Conservation (phyloP, 2,113 vertebrate species). For the Dasyornis broadbenti region DNA sequence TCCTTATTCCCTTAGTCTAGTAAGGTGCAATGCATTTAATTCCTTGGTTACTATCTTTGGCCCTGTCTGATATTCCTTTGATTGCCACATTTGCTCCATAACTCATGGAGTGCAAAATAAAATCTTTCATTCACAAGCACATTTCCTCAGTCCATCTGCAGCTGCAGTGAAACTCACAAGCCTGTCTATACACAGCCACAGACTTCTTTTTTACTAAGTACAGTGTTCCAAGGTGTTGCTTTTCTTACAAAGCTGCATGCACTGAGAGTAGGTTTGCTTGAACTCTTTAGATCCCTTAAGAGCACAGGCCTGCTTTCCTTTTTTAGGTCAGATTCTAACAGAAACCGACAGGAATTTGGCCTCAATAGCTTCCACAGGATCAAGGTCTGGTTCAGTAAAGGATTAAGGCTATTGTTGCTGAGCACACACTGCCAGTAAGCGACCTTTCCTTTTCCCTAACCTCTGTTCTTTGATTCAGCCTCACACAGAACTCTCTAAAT, state of each 20-base stretch:
- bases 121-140: not conserved
- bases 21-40: not conserved
- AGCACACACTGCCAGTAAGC: not conserved
- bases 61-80: not conserved
- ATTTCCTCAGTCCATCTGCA: not conserved
- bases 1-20: not conserved
- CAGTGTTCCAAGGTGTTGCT: not conserved
- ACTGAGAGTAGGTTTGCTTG: not conserved
- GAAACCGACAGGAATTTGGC: not conserved
- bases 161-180: not conserved
- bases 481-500: not conserved
- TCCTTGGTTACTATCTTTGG: not conserved
- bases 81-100: not conserved
- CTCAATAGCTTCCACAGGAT: conserved; percentile 6
- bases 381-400: not conserved
- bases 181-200: not conserved
- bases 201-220: not conserved
- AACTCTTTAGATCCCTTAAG: not conserved
- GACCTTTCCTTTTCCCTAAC: not conserved
- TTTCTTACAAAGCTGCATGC: not conserved
- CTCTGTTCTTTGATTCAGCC: not conserved
- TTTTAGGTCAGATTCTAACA: not conserved
- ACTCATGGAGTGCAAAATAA: not conserved
- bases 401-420: not conserved
- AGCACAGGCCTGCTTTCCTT: not conserved